Evolutionary conservation across 2,797 vertebrate genomes (phyloP).

Genomic region (Rhabdophis nuchalis): DNA sequence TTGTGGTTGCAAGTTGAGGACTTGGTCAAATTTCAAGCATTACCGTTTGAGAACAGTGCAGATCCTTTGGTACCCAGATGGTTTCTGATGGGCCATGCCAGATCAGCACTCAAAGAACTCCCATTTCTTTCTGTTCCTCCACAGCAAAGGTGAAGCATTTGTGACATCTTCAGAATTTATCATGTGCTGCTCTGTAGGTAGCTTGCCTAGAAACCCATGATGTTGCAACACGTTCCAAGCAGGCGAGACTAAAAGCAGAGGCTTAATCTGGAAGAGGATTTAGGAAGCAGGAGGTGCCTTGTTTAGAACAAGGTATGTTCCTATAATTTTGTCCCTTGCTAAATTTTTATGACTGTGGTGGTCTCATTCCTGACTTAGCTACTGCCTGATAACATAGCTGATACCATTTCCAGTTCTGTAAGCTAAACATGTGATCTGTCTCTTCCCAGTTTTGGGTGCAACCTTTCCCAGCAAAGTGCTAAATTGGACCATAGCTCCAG

Average conservation of each 20-base stretch:
- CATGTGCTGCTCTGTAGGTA: not conserved
- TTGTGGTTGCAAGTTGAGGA: not conserved
- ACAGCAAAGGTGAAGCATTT: not conserved
- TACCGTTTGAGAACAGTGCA: not conserved
- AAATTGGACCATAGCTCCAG: not conserved
- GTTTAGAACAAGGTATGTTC: not conserved
- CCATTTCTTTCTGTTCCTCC: not conserved
- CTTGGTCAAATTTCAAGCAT: not conserved
- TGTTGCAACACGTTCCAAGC: not conserved
- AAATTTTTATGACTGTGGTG: not conserved
- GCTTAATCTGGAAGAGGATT: not conserved
- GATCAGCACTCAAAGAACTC: not conserved
- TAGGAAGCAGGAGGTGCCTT: not conserved
- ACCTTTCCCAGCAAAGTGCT: not conserved
- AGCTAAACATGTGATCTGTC: not conserved
- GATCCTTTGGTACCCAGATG: not conserved
- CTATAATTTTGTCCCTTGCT: not conserved
- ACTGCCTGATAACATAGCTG: not conserved
- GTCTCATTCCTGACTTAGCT: not conserved
- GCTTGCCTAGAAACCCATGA: not conserved
- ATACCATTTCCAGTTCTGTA: not conserved
- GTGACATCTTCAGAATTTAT: not conserved
- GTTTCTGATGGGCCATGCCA: not conserved
- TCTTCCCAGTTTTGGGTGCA: not conserved
- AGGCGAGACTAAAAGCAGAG: not conserved